phyloP scores from a whole-genome alignment of 2,888 invertebrate genomes.

The Synanthedon myopaeformis region DNA sequence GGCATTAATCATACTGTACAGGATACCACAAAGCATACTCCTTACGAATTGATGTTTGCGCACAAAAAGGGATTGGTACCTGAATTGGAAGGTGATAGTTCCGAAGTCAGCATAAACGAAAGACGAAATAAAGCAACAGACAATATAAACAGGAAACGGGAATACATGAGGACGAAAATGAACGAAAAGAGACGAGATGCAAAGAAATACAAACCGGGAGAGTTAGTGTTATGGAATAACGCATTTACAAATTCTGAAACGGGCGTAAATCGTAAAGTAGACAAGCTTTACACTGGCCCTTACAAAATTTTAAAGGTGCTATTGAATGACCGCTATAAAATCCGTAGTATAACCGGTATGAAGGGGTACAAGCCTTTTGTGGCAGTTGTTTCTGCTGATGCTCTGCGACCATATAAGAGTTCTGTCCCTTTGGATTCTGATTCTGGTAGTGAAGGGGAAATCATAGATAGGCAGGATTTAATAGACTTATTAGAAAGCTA shows the following conservation, averaged over 20 bases:
- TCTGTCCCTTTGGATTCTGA: no score
- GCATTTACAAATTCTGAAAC: neutral
- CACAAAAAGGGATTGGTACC: neutral
- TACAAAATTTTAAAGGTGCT: slow-evolving; percentile 1
- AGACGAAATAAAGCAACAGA: neutral
- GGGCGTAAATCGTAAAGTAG: slow-evolving; percentile 8
- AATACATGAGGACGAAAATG: neutral
- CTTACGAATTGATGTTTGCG: slow-evolving; percentile 3
- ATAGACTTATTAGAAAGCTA: no score
- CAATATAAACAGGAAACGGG: neutral
- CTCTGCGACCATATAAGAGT: no score
- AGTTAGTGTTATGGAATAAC: slow-evolving; percentile 1
- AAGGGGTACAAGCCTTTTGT: no score
- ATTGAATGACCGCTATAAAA: no score
- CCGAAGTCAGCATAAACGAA: neutral
- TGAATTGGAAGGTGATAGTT: neutral
- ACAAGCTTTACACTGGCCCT: slow-evolving; percentile 7
- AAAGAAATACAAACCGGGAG: slow-evolving; percentile 2
- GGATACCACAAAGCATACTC: neutral
- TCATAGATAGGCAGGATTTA: no score
- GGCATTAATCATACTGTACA: slow-evolving; percentile 1
- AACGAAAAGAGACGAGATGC: slow-evolving; percentile 1
- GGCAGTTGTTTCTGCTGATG: no score
- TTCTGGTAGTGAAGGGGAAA: no score
- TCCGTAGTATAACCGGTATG: no score